Base-by-base conservation (phyloP, 2,888 invertebrate species). In the Zelleria hepariella region DNA sequence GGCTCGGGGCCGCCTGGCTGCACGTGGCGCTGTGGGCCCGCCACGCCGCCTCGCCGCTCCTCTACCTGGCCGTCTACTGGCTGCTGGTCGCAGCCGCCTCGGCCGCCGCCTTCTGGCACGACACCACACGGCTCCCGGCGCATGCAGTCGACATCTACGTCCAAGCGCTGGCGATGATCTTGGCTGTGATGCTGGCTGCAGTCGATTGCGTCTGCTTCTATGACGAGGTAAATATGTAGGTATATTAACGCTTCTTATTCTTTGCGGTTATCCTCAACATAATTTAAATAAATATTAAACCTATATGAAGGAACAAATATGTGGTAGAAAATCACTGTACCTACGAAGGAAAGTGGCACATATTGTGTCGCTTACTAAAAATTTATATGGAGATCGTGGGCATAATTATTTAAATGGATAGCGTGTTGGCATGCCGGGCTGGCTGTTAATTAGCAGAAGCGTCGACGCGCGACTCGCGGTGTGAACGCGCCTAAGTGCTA, bases 41-140 rank as follows among this genome's bases (percentile, higher is more conserved):
- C 18, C 77, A 77, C 59, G 75, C 79, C 20, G 76, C 82, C n/a
- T 80, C 87, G 0, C 86, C 85, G 23, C 68, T 84, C 61, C 78
- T 88, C 42, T 88, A 86, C 68, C 78, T 88, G 27, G 79, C 77
- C n/a, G 72, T 89, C 61, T 89, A 88, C 67, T 89, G 87, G 85
- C 68, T 82, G 21, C 76, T 87, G 52, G 67, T 81, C 0, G 70
- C 82, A n/a, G 67, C 69, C 8, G 74, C 79, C 25, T 73, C 85
- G 0, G 78, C 78, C 1, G 70, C 78, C 2, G 70, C 80, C 7
- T 63, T 86, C 20, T 80, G 78, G 71, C 75, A 77, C 56, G 57
- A 79, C 26, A 60, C 63, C 8, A 64, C 65, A 23, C 74, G 67
- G 42, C 64, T 70, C 21, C 63, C 72, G 3, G 59, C 64, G 1